Conservation (phyloP, 1,140 invertebrate genomes). For the Bursaphelenchus mucronatus region DNA sequence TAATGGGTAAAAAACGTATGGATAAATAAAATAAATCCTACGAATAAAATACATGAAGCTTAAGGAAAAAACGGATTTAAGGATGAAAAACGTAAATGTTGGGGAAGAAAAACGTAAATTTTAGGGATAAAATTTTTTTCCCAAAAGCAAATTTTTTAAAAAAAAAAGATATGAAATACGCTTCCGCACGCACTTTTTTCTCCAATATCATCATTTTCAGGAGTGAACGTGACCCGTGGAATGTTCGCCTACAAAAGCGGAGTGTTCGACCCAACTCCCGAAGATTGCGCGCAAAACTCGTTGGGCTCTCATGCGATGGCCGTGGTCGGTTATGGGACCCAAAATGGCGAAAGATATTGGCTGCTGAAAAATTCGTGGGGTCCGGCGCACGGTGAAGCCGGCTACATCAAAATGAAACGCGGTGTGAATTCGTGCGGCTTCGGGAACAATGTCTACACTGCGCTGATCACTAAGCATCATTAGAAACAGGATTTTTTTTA, state of each 20-base stretch:
- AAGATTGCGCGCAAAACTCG: slow-evolving; percentile 30
- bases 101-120: too few relatives aligned
- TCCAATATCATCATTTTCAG: background rate
- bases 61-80: too few relatives aligned
- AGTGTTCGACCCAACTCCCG: slow-evolving; percentile 29
- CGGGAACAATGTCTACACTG: slow-evolving; percentile 12
- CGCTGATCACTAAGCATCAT: too few relatives aligned
- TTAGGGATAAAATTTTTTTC: background rate
- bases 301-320: slow-evolving; percentile 36
- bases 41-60: too few relatives aligned
- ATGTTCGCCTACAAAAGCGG: slow-evolving; percentile 36
- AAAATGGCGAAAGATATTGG: slow-evolving; percentile 32
- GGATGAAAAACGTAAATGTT: too few relatives aligned
- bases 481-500: too few relatives aligned
- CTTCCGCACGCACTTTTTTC: too few relatives aligned
- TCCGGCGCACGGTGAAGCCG: slow-evolving; percentile 23
- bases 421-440: slow-evolving; percentile 43
- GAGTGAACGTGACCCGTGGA: slow-evolving; percentile 35
- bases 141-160: slow-evolving; percentile 1
- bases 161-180: background rate
- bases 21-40: too few relatives aligned
- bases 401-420: slow-evolving; percentile 34
- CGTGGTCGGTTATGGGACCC: slow-evolving; percentile 35
- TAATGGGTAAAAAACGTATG: too few relatives aligned
- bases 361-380: slow-evolving; percentile 44